These are phyloP conservation scores for Acridotheres tristis DNA, from an alignment of 2,797 vertebrate genomes.

Conservation along the genomic window DNA sequence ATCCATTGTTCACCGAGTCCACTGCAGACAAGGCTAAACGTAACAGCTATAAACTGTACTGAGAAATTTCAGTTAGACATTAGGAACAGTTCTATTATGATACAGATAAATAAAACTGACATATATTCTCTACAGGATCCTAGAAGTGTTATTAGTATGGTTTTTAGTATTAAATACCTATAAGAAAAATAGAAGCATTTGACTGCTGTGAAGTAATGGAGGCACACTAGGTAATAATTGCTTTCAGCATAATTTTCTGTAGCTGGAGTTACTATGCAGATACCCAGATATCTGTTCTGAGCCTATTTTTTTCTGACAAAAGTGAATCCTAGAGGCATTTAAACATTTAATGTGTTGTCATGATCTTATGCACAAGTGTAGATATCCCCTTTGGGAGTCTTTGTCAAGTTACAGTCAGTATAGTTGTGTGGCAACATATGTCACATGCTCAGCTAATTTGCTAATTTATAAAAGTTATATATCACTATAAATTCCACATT, in stretches of 20 bases:
- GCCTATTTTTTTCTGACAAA: not conserved
- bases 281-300: not conserved
- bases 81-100: not conserved
- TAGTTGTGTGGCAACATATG: not conserved
- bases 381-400: not conserved
- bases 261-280: not conserved
- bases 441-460: not conserved
- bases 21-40: not conserved
- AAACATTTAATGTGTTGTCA: not conserved
- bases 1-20: not conserved
- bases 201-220: not conserved
- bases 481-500: not conserved
- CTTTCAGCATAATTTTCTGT: not conserved
- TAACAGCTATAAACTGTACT: not conserved
- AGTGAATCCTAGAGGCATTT: slow-evolving; percentile 1
- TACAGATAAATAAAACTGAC: not conserved
- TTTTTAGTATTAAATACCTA: not conserved
- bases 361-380: not conserved
- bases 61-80: not conserved
- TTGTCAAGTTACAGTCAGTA: not conserved
- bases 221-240: not conserved
- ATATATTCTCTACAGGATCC: not conserved
- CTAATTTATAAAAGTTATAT: slow-evolving; percentile 12
- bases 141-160: not conserved
- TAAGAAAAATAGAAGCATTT: not conserved